Percentiles rank a stretch among this genome's conserved stretches.
These are phyloP conservation scores for Polydrusus pterygomalis DNA, from an alignment of 2,888 invertebrate species.

Conservation along the genomic window DNA sequence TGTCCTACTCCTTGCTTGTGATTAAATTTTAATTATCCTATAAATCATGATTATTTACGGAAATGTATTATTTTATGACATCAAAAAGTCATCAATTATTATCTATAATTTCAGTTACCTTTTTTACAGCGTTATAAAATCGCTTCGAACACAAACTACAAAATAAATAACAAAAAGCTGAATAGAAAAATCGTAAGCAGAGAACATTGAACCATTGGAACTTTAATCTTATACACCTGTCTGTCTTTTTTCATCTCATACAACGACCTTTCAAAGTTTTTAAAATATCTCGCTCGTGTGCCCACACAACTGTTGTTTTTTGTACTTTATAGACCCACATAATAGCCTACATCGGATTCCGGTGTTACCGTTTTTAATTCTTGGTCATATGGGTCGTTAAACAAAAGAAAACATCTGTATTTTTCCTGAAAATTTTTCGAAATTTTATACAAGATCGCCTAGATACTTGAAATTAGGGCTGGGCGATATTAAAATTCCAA, in stretches of 20 bases:
- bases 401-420: neutral
- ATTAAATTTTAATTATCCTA: neutral
- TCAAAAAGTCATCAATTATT: neutral
- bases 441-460: too few species aligned
- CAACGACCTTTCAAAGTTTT: slow-evolving; percentile 24
- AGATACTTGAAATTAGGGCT: too few species aligned
- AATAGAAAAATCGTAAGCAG: slow-evolving; percentile 3
- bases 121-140: neutral
- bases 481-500: too few species aligned
- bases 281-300: slow-evolving; percentile 30
- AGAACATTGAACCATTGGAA: slow-evolving; percentile 29
- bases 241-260: slow-evolving; percentile 34
- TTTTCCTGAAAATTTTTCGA: too few species aligned
- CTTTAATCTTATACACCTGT: slow-evolving; percentile 29
- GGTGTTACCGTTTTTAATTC: slow-evolving; percentile 1
- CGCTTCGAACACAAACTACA: neutral
- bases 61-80: neutral
- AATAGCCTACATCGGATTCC: slow-evolving; percentile 25
- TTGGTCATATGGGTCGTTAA: neutral
- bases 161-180: slow-evolving; percentile 5
- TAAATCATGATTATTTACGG: slow-evolving; percentile 1
- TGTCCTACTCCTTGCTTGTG: neutral
- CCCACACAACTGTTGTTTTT: slow-evolving; percentile 31
- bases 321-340: slow-evolving; percentile 17
- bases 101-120: neutral